Evolutionary conservation across 2,797 vertebrate species (phyloP), one percentile per base, ranked within the genome.

Genomic region (Chanos chanos): DNA sequence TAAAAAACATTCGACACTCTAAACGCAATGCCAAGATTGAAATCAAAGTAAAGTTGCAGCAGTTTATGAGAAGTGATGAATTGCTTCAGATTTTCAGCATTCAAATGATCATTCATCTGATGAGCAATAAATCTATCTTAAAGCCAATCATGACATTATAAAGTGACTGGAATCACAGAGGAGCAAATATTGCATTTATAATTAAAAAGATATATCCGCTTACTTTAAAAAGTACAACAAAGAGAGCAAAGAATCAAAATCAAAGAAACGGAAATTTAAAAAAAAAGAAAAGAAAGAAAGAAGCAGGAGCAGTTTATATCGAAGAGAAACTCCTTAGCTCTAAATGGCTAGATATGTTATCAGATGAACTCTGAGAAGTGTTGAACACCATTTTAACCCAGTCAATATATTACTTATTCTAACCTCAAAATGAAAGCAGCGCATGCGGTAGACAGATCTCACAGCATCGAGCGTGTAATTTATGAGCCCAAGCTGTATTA

Each of bases 401-500:
- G 52, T 63, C 68, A 71, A 62, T 48, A 62, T 39, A 67, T 70
- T 55, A 66, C 51, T 44, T 47, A 50, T 5, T 47, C 28, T 36
- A 48, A 66, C 49, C 33, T 66, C 53, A 41, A 36, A 68, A 70
- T 68, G 56, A 69, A 69, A 72, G 51, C 56, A 72, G 47, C 48
- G 60, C 43, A 31, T 10, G 18, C 59, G 58, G 41, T n/a, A 39
- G 31, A 30, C 39, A 52, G 63, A 72, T 51, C 53, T 61, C 18
- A 28, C 56, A 62, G 65, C 56, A 70, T 68, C 56, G 72, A 51
- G 54, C 66, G 43, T 69, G 40, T 33, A 51, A 61, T 70, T 72
- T 45, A 70, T 57, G 57, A 51, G 31, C 40, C 43, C 22, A 22
- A 47, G 52, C 50, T 31, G 5, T 71, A 49, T 70, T 54, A 76